Evolutionary conservation across 2,888 invertebrate genomes (phyloP), one percentile per base, ranked within the genome.

Genomic region (Drosophila incognita): DNA sequence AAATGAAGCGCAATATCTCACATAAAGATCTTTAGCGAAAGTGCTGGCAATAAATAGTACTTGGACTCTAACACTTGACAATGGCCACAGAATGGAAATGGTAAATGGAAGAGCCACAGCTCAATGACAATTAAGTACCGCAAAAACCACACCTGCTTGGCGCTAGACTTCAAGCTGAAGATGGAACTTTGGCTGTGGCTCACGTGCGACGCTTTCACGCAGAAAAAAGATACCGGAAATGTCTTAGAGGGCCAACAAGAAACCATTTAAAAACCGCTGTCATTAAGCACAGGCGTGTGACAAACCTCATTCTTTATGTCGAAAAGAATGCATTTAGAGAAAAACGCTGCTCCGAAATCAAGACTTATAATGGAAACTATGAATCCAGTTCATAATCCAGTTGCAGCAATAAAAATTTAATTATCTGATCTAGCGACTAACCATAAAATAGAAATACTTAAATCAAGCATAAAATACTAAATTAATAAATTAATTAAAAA

Each of bases 21-120:
- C 21, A 57, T 31, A 59, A 65, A 70, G 68, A 82, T 79, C 80
- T 79, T 60, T 63, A 86, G 86, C 86, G 82, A 82, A 82, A 82
- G 82, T 82, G 86, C 80, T 81, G 65, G 52, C 66, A 46, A 62
- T 42, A 40, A 38, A 62, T 42, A 65, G 59, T 72, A 57, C 56
- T 57, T 57, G 57, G 40, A 57, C 38, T n/a, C 35, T 60, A 69
- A 49, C 69, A 69, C 36, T 56, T 53, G 51, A 72, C 72, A 73
- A 72, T 64, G 64, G 70, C 61, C 35, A 61, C 53, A 74, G 67
- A 74, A 72, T 74, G 74, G 33, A 38, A 38, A 38, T 38, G 38
- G 27, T 54, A 60, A 70, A 56, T 61, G 48, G 35, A 46, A 65
- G 65, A 61, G 71, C 52, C 24, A 33, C 48, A 40, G 66, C 74